These are phyloP conservation scores for Incurvaria masculella DNA, from an alignment of 2,888 invertebrate genomes.

Conservation along the genomic window DNA sequence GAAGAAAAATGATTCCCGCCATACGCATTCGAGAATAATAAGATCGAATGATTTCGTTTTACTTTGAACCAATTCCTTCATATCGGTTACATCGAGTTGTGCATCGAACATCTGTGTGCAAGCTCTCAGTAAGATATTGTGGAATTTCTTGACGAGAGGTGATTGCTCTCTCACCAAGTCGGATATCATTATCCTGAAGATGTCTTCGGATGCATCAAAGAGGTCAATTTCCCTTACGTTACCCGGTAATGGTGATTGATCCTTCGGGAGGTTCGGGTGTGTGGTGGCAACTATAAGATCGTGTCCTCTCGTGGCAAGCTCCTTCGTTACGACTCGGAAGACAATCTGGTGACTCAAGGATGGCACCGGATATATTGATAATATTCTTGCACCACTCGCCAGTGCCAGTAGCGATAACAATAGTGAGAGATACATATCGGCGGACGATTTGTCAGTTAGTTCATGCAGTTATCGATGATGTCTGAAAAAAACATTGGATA, in stretches of 20 bases:
- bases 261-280: slow-evolving; percentile 7
- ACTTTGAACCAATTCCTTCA: background rate
- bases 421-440: too few species aligned
- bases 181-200: too few species aligned
- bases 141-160: background rate
- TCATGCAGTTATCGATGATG: too few species aligned
- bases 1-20: slow-evolving; percentile 3
- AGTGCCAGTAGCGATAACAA: too few species aligned
- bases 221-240: background rate
- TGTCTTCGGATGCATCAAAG: too few species aligned
- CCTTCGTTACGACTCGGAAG: slow-evolving; percentile 9
- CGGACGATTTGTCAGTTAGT: too few species aligned
- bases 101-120: too few species aligned
- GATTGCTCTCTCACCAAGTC: background rate
- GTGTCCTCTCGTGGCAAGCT: slow-evolving; percentile 10
- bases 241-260: background rate
- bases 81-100: background rate
- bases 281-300: slow-evolving; percentile 11
- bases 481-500: too few species aligned
- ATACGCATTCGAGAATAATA: slow-evolving; percentile 7
- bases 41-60: slow-evolving; percentile 1
- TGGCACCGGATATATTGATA: slow-evolving; percentile 9
- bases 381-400: slow-evolving; percentile 10
- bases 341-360: slow-evolving; percentile 12
- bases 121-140: background rate